Conservation (phyloP, 2,113 vertebrate species). For the Jaculus jaculus region DNA sequence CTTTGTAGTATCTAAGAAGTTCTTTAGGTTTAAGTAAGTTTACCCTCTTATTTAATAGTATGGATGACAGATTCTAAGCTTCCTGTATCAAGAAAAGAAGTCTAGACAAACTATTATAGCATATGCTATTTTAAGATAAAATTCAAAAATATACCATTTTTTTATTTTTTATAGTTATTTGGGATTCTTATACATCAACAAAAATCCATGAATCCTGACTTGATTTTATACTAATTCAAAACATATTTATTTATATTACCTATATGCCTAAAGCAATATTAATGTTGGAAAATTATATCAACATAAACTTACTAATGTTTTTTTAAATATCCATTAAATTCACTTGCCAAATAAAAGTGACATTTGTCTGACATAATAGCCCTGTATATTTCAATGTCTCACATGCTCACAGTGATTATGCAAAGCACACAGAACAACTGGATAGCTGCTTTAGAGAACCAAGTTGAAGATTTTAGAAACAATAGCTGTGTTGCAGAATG, state of each 20-base stretch:
- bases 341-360: not conserved
- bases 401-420: not conserved
- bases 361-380: not conserved
- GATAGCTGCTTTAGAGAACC: not conserved
- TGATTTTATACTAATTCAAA: not conserved
- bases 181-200: not conserved
- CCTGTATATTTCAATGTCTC: not conserved
- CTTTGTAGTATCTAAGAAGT: not conserved
- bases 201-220: not conserved
- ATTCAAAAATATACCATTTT: not conserved
- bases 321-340: not conserved
- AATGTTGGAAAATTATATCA: not conserved
- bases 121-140: not conserved
- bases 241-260: not conserved
- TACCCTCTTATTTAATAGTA: not conserved
- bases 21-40: not conserved
- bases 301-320: not conserved
- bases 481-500: not conserved
- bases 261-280: not conserved
- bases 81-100: not conserved
- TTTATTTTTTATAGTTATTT: not conserved
- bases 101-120: not conserved
- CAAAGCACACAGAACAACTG: not conserved
- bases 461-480: conserved; percentile 19
- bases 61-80: not conserved